Base-by-base conservation (phyloP, 2,888 invertebrate genomes). In the Asteroscopus sphinx region DNA sequence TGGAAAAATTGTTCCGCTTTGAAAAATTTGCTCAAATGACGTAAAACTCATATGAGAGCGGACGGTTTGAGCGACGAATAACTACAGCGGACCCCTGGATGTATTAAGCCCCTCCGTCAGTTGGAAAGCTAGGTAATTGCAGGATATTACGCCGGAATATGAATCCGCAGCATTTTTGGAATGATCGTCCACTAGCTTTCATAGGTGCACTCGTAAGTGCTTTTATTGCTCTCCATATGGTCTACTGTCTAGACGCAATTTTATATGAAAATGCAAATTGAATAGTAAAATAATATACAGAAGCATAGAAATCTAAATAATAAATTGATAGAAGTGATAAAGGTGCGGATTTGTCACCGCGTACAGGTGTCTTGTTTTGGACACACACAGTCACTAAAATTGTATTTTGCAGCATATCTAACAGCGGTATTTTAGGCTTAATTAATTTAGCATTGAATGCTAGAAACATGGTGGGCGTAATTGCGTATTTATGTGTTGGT, bases 1-100 rank as follows among this genome's bases (percentile, higher is more conserved):
- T 77, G 73, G 80, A 87, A 89, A 91, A 92, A 91, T 83, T 83
- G 84, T 85, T 82, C 75, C 76, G 82, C 90, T 91, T 91, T 92
- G 89, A 91, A 92, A 92, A 88, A 87, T 86, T 88, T 85, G 64
- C 83, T 77, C 74, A 86, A 92, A 93, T 90, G 88, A 91, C 88
- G 88, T 88, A 86, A 90, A 92, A 90, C 90, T 91, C 92, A 89
- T 91, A 90, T 88, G 80, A 68, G 80, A 76, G 80, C 80, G 75
- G 77, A 79, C 80, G 81, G 63, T 64, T 57, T 62, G 73, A 79
- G 67, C 64, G 63, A 75, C 79, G 82, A 85, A 81, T 82, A 83
- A 82, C 83, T 85, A 76, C 77, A 72, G 70, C 76, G 68, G 79
- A 77, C 77, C 77, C 75, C 77, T 76, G 70, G 79, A 79, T 83